Percentiles rank a stretch among this genome's conserved stretches.
Evolutionary conservation across 2,113 vertebrate genomes (phyloP).

Genomic region (Oncorhynchus clarkii): DNA sequence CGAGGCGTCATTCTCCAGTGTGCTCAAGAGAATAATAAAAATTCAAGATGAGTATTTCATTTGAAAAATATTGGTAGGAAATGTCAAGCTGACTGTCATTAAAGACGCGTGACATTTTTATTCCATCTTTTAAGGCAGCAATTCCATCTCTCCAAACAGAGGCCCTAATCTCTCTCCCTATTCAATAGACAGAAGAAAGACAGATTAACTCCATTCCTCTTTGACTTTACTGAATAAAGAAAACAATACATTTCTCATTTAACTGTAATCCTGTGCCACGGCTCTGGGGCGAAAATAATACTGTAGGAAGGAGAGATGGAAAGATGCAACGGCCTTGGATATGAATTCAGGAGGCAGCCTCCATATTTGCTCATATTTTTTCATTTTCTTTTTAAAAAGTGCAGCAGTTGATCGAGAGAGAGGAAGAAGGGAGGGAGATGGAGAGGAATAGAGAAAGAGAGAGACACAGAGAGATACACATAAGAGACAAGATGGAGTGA

Average conservation of each 20-base stretch:
- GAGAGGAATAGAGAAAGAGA: conserved; percentile 16
- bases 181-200: conserved; percentile 50
- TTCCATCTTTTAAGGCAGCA: conserved; percentile 58
- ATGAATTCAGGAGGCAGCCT: conserved; percentile 39
- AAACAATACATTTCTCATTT: conserved; percentile 69
- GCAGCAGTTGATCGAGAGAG: conserved; percentile 5
- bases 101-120: conserved; percentile 68
- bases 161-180: conserved; percentile 55
- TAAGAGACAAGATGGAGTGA: conserved; percentile 49
- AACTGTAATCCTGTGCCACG: conserved; percentile 53
- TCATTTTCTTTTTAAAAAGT: conserved; percentile 40
- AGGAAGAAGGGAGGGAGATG: conserved; percentile 22
- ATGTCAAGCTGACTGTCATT: conserved; percentile 67
- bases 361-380: conserved; percentile 60
- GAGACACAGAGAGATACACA: conserved; percentile 10
- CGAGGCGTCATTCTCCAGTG: conserved; percentile 44
- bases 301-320: conserved; percentile 36
- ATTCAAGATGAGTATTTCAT: conserved; percentile 33
- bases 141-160: conserved; percentile 59
- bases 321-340: conserved; percentile 28
- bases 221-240: conserved; percentile 61
- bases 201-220: conserved; percentile 72
- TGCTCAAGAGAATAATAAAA: conserved; percentile 12
- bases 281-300: conserved; percentile 46
- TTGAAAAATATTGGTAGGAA: conserved; percentile 52